Evolutionary conservation across 2,797 vertebrate genomes (phyloP).

Genomic region (Loris lydekkerianus): DNA sequence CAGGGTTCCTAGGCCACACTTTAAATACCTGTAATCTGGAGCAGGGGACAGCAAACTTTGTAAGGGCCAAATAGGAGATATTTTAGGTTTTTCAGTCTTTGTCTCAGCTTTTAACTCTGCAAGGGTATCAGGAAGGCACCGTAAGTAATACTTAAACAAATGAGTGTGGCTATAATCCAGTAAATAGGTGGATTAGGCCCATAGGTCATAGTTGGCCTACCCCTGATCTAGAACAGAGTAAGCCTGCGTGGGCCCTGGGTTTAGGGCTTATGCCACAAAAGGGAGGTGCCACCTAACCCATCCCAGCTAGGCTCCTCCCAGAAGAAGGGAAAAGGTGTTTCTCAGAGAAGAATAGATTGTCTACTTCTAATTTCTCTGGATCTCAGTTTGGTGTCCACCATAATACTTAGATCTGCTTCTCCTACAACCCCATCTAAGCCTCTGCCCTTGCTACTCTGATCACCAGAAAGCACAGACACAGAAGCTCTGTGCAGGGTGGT

Average conservation of each 20-base stretch:
- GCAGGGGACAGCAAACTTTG: background rate
- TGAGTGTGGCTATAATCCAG: background rate
- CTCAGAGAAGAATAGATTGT: background rate
- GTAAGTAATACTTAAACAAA: background rate
- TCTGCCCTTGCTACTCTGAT: background rate
- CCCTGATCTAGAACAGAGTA: background rate
- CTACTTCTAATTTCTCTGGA: background rate
- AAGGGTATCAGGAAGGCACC: background rate
- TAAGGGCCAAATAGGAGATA: background rate
- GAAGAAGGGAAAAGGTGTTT: background rate
- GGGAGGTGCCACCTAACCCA: background rate
- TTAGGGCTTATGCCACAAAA: background rate
- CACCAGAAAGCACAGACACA: accelerated
- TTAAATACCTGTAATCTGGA: background rate
- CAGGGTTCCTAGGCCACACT: background rate
- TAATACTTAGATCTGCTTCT: background rate
- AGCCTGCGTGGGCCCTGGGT: background rate
- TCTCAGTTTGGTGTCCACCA: background rate
- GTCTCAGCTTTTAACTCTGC: background rate
- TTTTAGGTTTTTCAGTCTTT: background rate
- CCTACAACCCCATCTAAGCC: background rate
- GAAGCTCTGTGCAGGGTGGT: background rate
- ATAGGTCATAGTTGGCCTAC: background rate
- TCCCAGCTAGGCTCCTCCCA: background rate
- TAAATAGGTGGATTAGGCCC: background rate